Percentiles rank a stretch among this genome's conserved stretches.
phyloP scores from a whole-genome alignment of 1,140 invertebrate species.

The Melanaphis sacchari region DNA sequence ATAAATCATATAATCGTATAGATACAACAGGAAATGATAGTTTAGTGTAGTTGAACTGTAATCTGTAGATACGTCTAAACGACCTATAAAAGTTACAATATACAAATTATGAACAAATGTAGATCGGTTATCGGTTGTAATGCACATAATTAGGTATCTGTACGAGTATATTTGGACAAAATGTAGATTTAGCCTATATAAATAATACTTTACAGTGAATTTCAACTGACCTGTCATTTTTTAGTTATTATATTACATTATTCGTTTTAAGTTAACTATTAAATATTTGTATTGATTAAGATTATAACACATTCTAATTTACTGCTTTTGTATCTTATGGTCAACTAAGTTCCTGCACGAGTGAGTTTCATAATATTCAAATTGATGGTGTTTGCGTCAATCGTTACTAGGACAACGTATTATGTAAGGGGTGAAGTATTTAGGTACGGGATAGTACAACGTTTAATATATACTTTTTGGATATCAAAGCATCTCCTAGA shows the following conservation, averaged over 20 bases:
- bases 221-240: conserved; percentile 31
- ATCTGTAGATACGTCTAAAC: not conserved
- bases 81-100: not conserved
- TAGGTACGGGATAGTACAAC: not conserved
- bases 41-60: not conserved
- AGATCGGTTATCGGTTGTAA: not conserved
- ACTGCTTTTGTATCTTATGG: not conserved
- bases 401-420: conserved; percentile 8
- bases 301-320: not conserved
- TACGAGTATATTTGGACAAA: not conserved
- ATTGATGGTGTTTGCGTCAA: conserved; percentile 23
- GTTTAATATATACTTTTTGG: not conserved
- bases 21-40: not conserved
- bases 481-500: not conserved
- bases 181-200: not conserved
- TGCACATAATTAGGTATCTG: not conserved
- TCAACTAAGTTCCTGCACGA: not conserved
- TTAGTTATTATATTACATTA: not conserved
- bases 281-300: not conserved
- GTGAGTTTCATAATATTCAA: conserved; percentile 9
- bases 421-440: not conserved
- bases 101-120: not conserved
- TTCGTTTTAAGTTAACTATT: not conserved
- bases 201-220: not conserved
- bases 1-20: not conserved